phyloP scores from a whole-genome alignment of 2,113 vertebrate species.

The Nycticorax nycticorax region DNA sequence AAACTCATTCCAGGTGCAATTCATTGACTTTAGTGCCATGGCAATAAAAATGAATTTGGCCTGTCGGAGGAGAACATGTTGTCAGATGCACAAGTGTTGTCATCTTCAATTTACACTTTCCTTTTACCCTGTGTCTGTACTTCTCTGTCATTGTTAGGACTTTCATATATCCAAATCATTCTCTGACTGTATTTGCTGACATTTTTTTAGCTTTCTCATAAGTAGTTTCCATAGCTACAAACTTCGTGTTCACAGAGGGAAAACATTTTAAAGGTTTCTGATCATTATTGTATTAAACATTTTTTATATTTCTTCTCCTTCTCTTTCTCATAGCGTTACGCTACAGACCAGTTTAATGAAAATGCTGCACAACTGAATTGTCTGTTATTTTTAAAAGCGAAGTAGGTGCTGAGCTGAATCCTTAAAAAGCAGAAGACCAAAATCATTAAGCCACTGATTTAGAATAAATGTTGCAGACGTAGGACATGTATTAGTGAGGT shows the following conservation, averaged over 20 bases:
- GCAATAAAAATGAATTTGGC: conserved; percentile 44
- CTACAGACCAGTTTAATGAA: conserved; percentile 9
- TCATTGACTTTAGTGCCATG: conserved; percentile 3
- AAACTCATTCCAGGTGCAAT: conserved; percentile 52
- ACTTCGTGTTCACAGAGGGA: not conserved
- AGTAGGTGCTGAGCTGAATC: conserved; percentile 11
- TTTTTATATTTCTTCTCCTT: conserved; percentile 20
- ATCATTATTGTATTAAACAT: conserved; percentile 30
- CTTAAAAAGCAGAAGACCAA: conserved; percentile 30
- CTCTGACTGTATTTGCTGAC: conserved; percentile 14
- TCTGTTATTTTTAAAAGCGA: not conserved
- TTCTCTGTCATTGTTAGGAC: conserved; percentile 47
- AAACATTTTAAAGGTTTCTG: conserved; percentile 20
- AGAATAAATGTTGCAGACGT: not conserved
- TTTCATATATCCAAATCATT: conserved; percentile 32
- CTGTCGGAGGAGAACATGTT: conserved; percentile 18
- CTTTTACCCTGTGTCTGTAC: conserved; percentile 6
- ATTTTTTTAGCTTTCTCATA: conserved; percentile 27
- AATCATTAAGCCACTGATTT: not conserved
- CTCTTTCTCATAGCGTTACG: not conserved
- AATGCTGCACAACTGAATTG: conserved; percentile 6
- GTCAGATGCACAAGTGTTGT: conserved; percentile 44
- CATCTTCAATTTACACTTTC: conserved; percentile 59
- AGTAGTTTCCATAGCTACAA: conserved; percentile 70
- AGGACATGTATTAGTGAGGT: not conserved